These are phyloP conservation scores for Falco novaeseelandiae DNA, from an alignment of 2,797 vertebrate species.

Conservation along the genomic window DNA sequence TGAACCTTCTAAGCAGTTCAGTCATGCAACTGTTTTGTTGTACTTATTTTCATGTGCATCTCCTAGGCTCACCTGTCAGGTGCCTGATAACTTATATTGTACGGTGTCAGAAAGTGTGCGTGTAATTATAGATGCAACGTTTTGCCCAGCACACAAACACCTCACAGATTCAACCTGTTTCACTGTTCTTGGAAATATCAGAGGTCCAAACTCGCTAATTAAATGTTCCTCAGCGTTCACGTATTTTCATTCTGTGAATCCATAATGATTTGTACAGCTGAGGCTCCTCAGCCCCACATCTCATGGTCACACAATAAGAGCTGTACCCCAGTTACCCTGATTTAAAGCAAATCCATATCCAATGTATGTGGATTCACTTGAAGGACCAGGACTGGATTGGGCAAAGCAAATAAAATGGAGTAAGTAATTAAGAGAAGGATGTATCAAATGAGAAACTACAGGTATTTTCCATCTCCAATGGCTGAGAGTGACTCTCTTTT, in stretches of 20 bases:
- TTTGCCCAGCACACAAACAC: not conserved
- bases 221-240: not conserved
- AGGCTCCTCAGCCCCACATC: not conserved
- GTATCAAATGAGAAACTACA: not conserved
- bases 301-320: not conserved
- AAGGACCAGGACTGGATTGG: not conserved
- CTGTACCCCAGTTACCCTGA: not conserved
- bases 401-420: slow-evolving; percentile 5
- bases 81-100: not conserved
- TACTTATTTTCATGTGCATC: not conserved
- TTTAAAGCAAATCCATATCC: not conserved
- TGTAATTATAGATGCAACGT: not conserved
- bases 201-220: not conserved
- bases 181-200: not conserved
- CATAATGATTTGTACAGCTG: not conserved
- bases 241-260: not conserved
- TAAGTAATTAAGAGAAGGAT: not conserved
- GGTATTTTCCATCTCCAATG: slow-evolving; percentile 3
- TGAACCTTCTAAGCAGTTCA: not conserved
- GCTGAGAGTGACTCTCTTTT: not conserved
- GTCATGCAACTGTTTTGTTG: not conserved
- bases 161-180: not conserved
- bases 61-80: not conserved
- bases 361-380: not conserved
- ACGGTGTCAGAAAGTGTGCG: not conserved